phyloP scores from a whole-genome alignment of 2,888 invertebrate genomes.

The Drosophila maculinotata region DNA sequence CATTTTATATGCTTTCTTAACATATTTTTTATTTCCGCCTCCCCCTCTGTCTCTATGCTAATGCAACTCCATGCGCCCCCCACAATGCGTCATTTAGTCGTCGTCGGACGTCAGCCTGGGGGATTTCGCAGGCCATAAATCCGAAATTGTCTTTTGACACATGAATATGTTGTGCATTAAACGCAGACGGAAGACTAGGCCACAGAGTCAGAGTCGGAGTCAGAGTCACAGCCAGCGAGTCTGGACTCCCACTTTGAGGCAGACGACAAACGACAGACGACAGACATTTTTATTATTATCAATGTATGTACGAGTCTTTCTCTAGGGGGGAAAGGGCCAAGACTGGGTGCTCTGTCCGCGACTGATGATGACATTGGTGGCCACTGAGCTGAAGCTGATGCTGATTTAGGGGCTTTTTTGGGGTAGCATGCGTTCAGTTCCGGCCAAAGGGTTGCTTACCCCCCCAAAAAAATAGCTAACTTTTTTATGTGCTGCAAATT shows the following conservation, averaged over 20 bases:
- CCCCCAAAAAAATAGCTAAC: conserved; percentile 10
- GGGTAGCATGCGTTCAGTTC: conserved; percentile 12
- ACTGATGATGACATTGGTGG: conserved; percentile 74
- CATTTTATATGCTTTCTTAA: conserved; percentile 80
- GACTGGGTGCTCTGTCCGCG: conserved; percentile 28
- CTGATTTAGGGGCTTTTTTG: conserved; percentile 47
- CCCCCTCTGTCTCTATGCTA: conserved; percentile 29
- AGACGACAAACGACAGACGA: too few species aligned
- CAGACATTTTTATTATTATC: conserved; percentile 73
- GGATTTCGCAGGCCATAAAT: conserved; percentile 80
- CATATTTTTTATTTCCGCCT: conserved; percentile 65
- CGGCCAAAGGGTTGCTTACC: conserved; percentile 39
- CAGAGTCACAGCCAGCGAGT: conserved; percentile 12
- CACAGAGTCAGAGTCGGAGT: conserved; percentile 29
- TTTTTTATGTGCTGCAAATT: conserved; percentile 60
- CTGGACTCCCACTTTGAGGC: conserved; percentile 25
- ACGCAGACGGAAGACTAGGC: conserved; percentile 54
- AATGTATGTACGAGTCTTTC: conserved; percentile 53
- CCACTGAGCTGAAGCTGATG: conserved; percentile 63
- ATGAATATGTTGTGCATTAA: conserved; percentile 83
- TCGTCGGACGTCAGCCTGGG: conserved; percentile 47
- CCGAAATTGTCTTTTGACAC: conserved; percentile 82
- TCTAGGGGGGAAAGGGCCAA: conserved; percentile 4
- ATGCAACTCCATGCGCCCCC: conserved; percentile 46
- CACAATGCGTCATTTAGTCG: conserved; percentile 64